Evolutionary conservation across 2,797 vertebrate genomes (phyloP), one percentile per base, ranked within the genome.

Genomic region (Dryobates pubescens): DNA sequence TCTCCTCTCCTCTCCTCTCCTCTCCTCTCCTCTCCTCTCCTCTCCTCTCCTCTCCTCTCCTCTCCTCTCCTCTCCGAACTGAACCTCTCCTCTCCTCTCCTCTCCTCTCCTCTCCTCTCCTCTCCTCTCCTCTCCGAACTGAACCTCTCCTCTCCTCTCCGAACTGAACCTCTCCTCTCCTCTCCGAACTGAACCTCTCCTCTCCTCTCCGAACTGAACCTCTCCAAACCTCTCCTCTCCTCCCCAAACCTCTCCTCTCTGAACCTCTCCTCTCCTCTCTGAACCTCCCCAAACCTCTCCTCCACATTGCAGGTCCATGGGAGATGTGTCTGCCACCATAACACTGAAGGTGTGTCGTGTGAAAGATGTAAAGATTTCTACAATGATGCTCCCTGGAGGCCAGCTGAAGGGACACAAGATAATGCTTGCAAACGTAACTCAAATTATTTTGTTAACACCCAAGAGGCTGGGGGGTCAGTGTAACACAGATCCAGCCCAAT

Each of bases 341-440:
- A 99, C 82, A 99, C 98, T 1, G 98, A 97, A 6, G 98, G 98
- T 51, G 95, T 96, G 2, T 98, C 99, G 97, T 99, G 99, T 88
- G 98, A 99, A 94, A 96, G 95, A 64, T 99, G 98, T 95, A 97
- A 97, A 93, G 98, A 98, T 91, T 98, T 99, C 96, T 98, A 98
- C 97, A 97, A 98, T 10, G 98, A 99, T 56, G 91, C 96, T 95
- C 98, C 98, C 83, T 99, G 98, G 99, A 98, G 97, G 89, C 98
- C 98, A 53, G 98, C 98, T 74, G 96, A 96, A 77, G 95, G 95
- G 84, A 69, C 70, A 51, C 86, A 96, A 77, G 94, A 96, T n/a
- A 91, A 97, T 54, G 75, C 97, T 87, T 99, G 99, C 98, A 98
- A 95, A 97, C 95, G 98, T 99, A 98, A 56, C 71, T 88, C 51